Conservation (phyloP, 2,113 vertebrate species). For the Ictidomys tridecemlineatus region DNA sequence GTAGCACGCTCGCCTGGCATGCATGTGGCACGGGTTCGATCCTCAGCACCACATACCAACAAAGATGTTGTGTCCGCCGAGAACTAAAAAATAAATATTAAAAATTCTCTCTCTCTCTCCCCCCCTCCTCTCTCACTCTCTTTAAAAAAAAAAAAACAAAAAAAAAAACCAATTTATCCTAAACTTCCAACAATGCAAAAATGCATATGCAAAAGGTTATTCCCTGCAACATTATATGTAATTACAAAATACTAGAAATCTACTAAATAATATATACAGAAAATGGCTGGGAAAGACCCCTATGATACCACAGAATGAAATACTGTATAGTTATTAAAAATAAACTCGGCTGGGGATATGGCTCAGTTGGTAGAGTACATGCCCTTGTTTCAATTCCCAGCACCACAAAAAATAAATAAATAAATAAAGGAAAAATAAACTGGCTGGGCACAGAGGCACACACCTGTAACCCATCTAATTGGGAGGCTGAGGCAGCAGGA, state of each 20-base stretch:
- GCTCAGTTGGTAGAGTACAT: too few relatives aligned
- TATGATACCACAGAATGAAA: background rate
- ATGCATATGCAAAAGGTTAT: background rate
- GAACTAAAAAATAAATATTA: too few relatives aligned
- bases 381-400: too few relatives aligned
- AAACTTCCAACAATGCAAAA: background rate
- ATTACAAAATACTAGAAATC: background rate
- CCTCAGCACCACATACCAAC: too few relatives aligned
- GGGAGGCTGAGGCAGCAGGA: background rate
- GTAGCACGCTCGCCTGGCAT: too few relatives aligned
- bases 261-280: background rate
- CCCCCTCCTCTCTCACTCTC: too few relatives aligned
- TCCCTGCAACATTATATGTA: background rate
- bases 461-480: background rate
- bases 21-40: too few relatives aligned
- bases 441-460: background rate
- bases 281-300: background rate
- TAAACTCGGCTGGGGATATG: background rate
- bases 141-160: too few relatives aligned
- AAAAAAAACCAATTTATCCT: conserved; percentile 12
- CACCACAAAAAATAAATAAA: too few relatives aligned
- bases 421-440: too few relatives aligned
- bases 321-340: background rate
- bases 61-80: too few relatives aligned
- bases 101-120: too few relatives aligned